Evolutionary conservation across 2,888 invertebrate species (phyloP).

Genomic region (Formica aserva): DNA sequence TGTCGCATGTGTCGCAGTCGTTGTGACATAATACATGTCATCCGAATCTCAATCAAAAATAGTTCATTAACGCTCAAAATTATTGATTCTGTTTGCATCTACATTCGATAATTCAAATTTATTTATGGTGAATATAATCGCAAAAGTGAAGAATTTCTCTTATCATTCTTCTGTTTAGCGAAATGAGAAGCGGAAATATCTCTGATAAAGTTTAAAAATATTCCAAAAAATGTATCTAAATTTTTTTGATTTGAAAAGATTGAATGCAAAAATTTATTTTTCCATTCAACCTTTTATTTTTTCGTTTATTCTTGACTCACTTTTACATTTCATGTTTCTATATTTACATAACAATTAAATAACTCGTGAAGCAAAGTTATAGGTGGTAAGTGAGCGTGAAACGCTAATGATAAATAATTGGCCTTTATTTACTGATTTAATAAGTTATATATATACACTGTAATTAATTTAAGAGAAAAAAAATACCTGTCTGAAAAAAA

Average conservation of each 20-base stretch:
- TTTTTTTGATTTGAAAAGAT: neutral
- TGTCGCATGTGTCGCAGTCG: neutral
- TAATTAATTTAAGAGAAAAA: neutral
- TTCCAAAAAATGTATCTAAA: neutral
- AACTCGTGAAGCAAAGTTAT: neutral
- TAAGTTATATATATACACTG: neutral
- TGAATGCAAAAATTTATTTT: neutral
- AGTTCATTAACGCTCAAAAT: neutral
- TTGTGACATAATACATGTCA: neutral
- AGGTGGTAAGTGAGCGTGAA: neutral
- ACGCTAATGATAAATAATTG: constrained; percentile 1
- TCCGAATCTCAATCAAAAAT: neutral
- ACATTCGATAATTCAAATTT: neutral
- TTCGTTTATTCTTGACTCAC: neutral
- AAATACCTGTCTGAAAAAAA: neutral
- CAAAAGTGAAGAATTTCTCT: neutral
- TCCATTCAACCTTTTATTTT: too few relatives aligned
- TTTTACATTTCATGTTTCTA: neutral
- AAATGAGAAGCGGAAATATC: neutral
- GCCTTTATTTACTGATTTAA: neutral
- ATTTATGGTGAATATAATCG: neutral
- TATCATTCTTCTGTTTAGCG: neutral
- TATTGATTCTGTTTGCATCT: neutral
- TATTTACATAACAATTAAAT: constrained; percentile 11
- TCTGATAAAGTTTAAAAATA: neutral